These are phyloP conservation scores for Potamarius usumacintae DNA, from an alignment of 2,113 vertebrate genomes.

Conservation along the genomic window DNA sequence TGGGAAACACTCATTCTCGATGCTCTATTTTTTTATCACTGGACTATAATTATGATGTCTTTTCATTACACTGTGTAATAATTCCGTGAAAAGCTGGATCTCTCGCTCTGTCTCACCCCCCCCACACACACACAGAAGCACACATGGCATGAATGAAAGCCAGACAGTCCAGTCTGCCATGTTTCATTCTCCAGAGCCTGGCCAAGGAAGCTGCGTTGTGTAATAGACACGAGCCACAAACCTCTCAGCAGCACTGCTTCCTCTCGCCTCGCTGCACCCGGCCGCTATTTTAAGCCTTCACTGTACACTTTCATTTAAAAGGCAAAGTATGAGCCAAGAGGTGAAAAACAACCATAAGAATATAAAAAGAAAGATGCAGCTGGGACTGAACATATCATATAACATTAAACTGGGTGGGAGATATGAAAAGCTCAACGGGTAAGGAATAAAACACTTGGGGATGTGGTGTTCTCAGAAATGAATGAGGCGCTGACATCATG, in stretches of 20 bases:
- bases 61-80: neutral
- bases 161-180: constrained; percentile 49
- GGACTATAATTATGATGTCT: constrained; percentile 1
- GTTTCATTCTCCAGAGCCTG: constrained; percentile 48
- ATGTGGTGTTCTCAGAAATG: neutral
- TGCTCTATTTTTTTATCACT: neutral
- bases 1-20: neutral
- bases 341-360: neutral
- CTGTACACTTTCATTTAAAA: constrained; percentile 43
- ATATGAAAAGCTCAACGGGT: neutral
- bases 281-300: constrained; percentile 67
- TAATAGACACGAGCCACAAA: constrained; percentile 60
- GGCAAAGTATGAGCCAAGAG: constrained; percentile 37
- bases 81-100: neutral
- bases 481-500: neutral
- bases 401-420: constrained; percentile 7
- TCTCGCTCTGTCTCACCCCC: neutral
- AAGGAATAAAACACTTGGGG: neutral
- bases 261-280: constrained; percentile 56
- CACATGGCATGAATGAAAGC: constrained; percentile 37
- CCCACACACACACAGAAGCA: neutral
- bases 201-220: constrained; percentile 61
- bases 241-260: constrained; percentile 55
- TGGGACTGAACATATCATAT: constrained; percentile 19
- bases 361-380: neutral